Evolutionary conservation across 2,888 invertebrate genomes (phyloP), one percentile per base, ranked within the genome.

Genomic region (Aproaerema taeniolella): DNA sequence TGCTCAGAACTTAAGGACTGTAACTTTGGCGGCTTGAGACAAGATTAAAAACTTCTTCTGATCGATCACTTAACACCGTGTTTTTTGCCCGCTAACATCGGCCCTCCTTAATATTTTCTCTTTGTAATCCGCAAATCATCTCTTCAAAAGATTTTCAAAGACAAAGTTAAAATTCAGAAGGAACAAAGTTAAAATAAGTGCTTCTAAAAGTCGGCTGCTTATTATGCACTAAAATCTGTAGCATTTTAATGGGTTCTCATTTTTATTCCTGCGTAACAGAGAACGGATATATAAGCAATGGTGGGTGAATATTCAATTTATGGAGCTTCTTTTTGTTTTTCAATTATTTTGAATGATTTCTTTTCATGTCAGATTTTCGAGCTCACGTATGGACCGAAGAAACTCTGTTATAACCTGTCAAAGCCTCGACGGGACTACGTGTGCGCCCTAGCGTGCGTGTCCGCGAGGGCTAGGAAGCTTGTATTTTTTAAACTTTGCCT

Each of bases 401-500:
- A 37, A 29, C 13, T 30, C 30, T 14, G 30, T 37, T 30, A 30
- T 29, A 30, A 37, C 30, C 37, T 37, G 37, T 37, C 37, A 37
- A 37, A 37, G 26, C 26, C 15, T 14, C 9, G 14, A n/a, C 8
- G 34, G 24, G 15, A 12, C 26, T 17, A 12, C 33, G 13, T 24
- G n/a, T 11, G 37, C 11, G 26, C 26, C 26, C 8, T n/a, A 11
- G 13, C 10, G 17, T 26, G 16, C 29, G 38, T 31, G 30, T 10
- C 14, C 20, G 16, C 13, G 8, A 13, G 73, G 77, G 60, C 65
- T 70, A 67, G 59, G 63, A 67, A 80, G 83, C 82, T 85, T 85
- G 78, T 83, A 77, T 85, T 85, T 86, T 86, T 85, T 83, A 83
- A 86, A 85, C 77, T 86, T 81, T 73, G 74, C 73, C 77, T 78